A percentile compares a stretch with the other conserved stretches of the same genome.
Evolutionary conservation across 2,888 invertebrate species (phyloP).

Genomic region (Aproaerema taeniolella): DNA sequence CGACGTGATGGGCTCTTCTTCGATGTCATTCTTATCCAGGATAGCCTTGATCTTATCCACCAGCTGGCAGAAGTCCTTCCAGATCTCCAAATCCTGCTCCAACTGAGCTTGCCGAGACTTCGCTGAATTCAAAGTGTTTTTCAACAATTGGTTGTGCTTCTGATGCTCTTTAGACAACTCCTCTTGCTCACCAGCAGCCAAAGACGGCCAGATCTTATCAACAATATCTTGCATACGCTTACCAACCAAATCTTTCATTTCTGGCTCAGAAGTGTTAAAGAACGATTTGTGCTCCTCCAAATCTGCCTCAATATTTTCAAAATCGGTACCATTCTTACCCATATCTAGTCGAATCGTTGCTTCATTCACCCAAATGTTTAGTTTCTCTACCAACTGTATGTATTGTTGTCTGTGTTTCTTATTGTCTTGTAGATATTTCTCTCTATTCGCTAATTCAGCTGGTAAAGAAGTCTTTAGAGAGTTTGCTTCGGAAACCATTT

Average conservation of each 20-base stretch:
- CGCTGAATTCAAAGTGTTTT: conserved; percentile 89
- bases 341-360: conserved; percentile 86
- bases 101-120: conserved; percentile 87
- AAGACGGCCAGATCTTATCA: conserved; percentile 92
- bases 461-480: conserved; percentile 87
- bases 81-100: conserved; percentile 89
- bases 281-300: conserved; percentile 92
- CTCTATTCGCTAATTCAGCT: conserved; percentile 87
- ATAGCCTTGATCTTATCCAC: conserved; percentile 87
- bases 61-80: conserved; percentile 89
- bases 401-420: conserved; percentile 87
- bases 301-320: conserved; percentile 88
- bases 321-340: conserved; percentile 91
- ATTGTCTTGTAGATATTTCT: conserved; percentile 87
- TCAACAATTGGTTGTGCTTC: conserved; percentile 86
- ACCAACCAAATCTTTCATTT: conserved; percentile 87
- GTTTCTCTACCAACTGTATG: conserved; percentile 84
- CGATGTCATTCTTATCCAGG: conserved; percentile 84
- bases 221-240: conserved; percentile 90
- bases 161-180: conserved; percentile 89
- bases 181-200: conserved; percentile 88
- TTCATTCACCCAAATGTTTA: conserved; percentile 90
- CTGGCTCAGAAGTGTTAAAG: conserved; percentile 85
- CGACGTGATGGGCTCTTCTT: conserved; percentile 87
- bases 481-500: conserved; percentile 91